Evolutionary conservation across 2,113 vertebrate genomes (phyloP).

Genomic region (Aegotheles bennettii): DNA sequence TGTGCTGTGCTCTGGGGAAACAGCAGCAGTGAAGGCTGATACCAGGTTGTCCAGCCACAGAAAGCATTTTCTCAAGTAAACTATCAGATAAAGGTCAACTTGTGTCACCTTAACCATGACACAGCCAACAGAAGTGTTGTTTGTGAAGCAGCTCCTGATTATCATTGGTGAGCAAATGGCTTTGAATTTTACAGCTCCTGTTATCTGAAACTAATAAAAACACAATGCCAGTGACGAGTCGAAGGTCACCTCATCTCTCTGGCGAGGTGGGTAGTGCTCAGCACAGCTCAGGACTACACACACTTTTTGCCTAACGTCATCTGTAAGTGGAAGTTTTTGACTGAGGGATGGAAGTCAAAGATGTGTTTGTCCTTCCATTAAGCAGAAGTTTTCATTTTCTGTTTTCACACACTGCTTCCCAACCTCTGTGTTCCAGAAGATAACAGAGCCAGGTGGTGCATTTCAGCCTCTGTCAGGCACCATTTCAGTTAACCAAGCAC

Average conservation of each 20-base stretch:
- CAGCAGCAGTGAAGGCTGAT: not conserved
- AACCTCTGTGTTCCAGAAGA: not conserved
- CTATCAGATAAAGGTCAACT: not conserved
- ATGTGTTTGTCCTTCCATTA: not conserved
- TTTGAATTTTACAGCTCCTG: conserved; percentile 57
- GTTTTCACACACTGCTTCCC: not conserved
- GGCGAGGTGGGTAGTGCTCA: not conserved
- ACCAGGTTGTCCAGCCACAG: not conserved
- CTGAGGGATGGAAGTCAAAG: not conserved
- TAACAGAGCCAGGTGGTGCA: not conserved
- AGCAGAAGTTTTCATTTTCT: not conserved
- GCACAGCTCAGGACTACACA: not conserved
- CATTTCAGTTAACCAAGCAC: not conserved
- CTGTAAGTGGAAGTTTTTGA: not conserved
- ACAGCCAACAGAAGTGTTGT: not conserved
- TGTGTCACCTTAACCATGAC: not conserved
- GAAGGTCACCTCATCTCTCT: conserved; percentile 78
- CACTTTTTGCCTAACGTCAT: not conserved
- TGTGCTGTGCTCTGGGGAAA: not conserved
- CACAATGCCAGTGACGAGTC: conserved; percentile 70
- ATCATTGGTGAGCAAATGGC: conserved; percentile 34
- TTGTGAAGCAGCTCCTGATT: conserved; percentile 47
- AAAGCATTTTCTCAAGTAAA: not conserved
- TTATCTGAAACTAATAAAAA: conserved; percentile 85
- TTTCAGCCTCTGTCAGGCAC: not conserved